Conservation (phyloP, 2,888 invertebrate species). For the Julus scanicus region DNA sequence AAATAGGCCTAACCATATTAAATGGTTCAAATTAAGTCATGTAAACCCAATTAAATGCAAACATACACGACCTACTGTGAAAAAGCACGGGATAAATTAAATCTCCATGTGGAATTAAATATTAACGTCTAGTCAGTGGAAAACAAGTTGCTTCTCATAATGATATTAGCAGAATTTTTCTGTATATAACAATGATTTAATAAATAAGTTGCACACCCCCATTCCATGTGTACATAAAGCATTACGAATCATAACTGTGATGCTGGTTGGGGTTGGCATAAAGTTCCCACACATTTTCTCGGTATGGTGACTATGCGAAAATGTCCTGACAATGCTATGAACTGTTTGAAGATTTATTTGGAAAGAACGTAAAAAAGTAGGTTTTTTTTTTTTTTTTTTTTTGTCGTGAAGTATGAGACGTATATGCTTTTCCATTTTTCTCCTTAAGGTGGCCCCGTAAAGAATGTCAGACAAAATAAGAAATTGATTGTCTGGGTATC, state of each 20-base stretch:
- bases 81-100: background rate
- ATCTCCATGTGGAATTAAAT: background rate
- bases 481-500: background rate
- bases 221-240: too few species aligned
- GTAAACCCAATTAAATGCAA: slow-evolving; percentile 17
- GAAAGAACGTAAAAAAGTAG: background rate
- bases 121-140: background rate
- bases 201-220: background rate
- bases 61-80: background rate
- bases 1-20: background rate
- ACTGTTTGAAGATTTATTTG: background rate
- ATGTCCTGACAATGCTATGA: background rate
- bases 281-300: background rate
- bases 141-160: background rate
- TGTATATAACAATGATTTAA: background rate
- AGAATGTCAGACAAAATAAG: background rate
- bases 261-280: too few species aligned
- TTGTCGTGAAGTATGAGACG: background rate
- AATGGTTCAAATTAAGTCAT: background rate
- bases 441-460: background rate
- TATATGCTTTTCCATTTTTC: too few species aligned
- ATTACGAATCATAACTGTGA: too few species aligned
- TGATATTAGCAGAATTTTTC: background rate
- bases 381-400: background rate
- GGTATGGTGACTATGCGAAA: background rate